phyloP scores from a whole-genome alignment of 2,113 vertebrate genomes.

The Lamprologus tigripictilis region DNA sequence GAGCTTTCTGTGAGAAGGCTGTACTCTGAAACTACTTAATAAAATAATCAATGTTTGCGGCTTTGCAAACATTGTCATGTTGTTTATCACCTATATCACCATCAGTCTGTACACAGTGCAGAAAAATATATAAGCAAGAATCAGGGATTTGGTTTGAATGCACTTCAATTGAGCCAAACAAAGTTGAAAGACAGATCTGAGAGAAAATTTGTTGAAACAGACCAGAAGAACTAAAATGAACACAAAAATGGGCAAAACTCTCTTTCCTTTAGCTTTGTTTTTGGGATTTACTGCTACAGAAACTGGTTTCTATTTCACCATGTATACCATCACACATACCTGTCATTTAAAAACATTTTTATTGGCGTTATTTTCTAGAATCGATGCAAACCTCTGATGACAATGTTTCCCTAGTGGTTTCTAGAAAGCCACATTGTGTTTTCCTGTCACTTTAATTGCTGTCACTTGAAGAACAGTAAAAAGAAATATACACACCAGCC shows the following conservation, averaged over 20 bases:
- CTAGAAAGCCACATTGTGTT: neutral
- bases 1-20: neutral
- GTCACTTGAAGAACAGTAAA: neutral
- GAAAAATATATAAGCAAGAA: neutral
- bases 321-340: neutral
- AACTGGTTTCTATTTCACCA: neutral
- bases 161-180: neutral
- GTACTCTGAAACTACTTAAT: neutral
- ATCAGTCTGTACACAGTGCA: neutral
- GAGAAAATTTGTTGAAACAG: neutral
- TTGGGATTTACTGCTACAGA: neutral
- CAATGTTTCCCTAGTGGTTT: neutral
- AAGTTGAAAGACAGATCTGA: neutral
- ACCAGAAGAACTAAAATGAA: neutral
- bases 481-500: neutral
- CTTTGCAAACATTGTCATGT: neutral
- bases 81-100: neutral
- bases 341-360: neutral
- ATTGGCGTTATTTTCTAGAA: neutral
- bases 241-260: neutral
- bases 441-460: neutral
- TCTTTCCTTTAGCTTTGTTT: neutral
- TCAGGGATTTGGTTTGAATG: neutral
- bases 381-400: neutral
- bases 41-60: neutral